Evolutionary conservation across 2,888 invertebrate genomes (phyloP).

Genomic region (Spisula subtruncata): DNA sequence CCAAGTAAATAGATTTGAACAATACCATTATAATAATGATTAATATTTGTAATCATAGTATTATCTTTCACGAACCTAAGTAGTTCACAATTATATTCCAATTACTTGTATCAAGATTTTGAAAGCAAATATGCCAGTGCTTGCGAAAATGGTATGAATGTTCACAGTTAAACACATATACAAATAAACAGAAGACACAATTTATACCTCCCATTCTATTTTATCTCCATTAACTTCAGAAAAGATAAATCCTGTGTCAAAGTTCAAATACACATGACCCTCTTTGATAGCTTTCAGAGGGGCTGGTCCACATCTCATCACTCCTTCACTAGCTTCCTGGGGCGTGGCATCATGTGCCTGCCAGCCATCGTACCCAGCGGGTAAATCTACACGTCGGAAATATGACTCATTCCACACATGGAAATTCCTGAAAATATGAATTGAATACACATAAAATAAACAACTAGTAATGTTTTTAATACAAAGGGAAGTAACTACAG

Average conservation of each 20-base stretch:
- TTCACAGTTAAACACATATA: neutral
- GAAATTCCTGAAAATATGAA: constrained; percentile 82
- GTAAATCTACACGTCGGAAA: constrained; percentile 83
- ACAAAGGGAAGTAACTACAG: no score
- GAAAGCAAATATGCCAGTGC: neutral
- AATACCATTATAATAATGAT: no score
- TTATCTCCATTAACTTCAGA: constrained; percentile 86
- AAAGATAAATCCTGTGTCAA: constrained; percentile 84
- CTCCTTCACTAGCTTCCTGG: constrained; percentile 85
- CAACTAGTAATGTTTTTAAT: no score
- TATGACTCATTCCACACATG: constrained; percentile 87
- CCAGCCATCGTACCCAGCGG: constrained; percentile 86
- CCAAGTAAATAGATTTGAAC: no score
- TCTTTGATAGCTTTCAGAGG: constrained; percentile 84
- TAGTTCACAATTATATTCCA: neutral
- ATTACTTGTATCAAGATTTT: neutral
- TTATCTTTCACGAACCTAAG: no score
- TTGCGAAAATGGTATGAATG: neutral
- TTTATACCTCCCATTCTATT: constrained; percentile 81
- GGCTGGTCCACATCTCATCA: constrained; percentile 85
- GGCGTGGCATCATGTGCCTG: constrained; percentile 86
- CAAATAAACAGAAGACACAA: neutral
- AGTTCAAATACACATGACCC: constrained; percentile 84
- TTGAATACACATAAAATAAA: no score
- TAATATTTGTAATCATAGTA: no score